phyloP scores from a whole-genome alignment of 2,888 invertebrate species.

The Labia minor region DNA sequence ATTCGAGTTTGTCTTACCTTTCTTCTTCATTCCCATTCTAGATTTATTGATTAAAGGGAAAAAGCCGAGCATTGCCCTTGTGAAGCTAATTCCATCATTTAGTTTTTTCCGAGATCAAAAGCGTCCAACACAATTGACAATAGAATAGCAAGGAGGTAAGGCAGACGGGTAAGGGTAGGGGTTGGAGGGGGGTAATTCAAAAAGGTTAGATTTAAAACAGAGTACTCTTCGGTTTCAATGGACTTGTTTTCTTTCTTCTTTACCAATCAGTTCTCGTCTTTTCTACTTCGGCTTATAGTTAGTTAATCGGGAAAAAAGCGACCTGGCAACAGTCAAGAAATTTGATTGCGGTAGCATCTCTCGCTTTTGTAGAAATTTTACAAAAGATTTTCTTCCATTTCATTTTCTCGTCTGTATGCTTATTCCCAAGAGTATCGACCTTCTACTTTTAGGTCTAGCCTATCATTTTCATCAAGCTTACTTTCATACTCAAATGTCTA shows the following conservation, averaged over 20 bases:
- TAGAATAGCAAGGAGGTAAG: no score
- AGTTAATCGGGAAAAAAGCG: neutral
- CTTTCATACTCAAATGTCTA: neutral
- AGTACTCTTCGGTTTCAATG: neutral
- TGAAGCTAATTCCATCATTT: no score
- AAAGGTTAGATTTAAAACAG: neutral
- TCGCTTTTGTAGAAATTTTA: neutral
- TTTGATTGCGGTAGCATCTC: neutral
- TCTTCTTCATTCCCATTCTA: no score
- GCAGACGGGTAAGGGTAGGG: no score
- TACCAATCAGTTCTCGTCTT: neutral
- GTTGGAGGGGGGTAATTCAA: no score
- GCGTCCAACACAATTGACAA: no score
- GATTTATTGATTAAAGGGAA: no score
- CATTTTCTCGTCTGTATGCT: neutral
- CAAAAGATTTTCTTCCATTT: neutral
- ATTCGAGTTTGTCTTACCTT: no score
- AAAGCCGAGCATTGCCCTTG: no score
- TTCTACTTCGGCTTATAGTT: neutral
- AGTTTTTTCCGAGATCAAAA: no score
- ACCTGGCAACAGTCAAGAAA: neutral
- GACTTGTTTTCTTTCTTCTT: neutral
- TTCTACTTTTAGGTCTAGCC: neutral
- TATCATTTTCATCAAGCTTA: neutral
- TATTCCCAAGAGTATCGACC: no score